Evolutionary conservation across 1,140 invertebrate species (phyloP).

Genomic region (Bombus confusus): DNA sequence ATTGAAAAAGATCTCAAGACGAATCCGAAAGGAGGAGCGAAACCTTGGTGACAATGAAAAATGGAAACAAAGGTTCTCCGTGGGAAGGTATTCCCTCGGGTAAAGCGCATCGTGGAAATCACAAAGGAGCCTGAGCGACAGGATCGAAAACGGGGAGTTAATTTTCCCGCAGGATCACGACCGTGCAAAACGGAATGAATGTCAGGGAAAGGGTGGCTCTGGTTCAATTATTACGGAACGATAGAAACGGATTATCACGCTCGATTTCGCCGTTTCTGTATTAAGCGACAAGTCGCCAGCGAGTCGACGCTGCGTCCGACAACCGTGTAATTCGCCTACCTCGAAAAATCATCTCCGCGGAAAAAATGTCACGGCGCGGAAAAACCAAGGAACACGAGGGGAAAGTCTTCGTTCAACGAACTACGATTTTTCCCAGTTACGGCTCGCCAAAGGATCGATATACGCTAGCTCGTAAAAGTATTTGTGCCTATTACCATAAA

Average conservation of each 20-base stretch:
- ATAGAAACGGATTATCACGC: conserved; percentile 48
- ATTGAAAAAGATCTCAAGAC: too few relatives aligned
- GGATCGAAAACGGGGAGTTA: neutral
- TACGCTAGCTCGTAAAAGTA: too few relatives aligned
- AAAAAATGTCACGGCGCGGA: conserved; percentile 70
- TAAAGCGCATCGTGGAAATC: neutral
- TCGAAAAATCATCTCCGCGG: conserved; percentile 73
- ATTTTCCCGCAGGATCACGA: neutral
- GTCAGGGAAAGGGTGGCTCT: conserved; percentile 8
- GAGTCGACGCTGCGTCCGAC: conserved; percentile 74
- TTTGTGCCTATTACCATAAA: too few relatives aligned
- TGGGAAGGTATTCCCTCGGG: neutral
- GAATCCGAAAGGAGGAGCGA: neutral
- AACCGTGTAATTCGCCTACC: conserved; percentile 80
- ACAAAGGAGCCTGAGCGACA: neutral
- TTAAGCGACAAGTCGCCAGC: conserved; percentile 52
- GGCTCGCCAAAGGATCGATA: neutral
- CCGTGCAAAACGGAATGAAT: conserved; percentile 2
- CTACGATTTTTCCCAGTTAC: neutral
- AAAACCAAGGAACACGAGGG: conserved; percentile 27
- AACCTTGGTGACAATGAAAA: neutral
- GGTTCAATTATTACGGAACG: conserved; percentile 59
- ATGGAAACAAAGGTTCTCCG: neutral
- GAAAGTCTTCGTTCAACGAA: neutral
- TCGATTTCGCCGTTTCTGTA: conserved; percentile 65